Conservation (phyloP, 2,888 invertebrate species). For the Drosophila demipolita region DNA sequence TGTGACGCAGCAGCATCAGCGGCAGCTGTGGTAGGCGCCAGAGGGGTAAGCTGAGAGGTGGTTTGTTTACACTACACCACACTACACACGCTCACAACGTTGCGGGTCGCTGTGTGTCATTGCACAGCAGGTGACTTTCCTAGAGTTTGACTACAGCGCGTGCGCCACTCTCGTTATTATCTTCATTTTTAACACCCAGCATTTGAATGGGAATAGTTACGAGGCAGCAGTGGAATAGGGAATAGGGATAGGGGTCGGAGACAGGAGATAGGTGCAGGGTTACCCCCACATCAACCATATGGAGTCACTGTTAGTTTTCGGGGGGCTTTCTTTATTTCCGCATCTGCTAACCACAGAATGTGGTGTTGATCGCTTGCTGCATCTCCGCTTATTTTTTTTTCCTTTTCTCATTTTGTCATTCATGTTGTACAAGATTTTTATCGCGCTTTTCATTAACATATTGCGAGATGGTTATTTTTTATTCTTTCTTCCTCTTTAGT, state of each 20-base stretch:
- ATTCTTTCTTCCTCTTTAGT: constrained; percentile 21
- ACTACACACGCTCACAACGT: constrained; percentile 17
- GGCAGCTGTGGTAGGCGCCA: constrained; percentile 31
- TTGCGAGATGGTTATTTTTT: constrained; percentile 51
- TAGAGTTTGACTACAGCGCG: constrained; percentile 61
- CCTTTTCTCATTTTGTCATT: constrained; percentile 71
- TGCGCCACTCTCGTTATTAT: constrained; percentile 74
- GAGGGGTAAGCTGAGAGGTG: constrained; percentile 19
- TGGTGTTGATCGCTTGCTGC: constrained; percentile 64
- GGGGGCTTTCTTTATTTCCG: constrained; percentile 66
- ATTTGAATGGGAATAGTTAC: constrained; percentile 1
- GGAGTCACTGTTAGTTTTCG: constrained; percentile 33
- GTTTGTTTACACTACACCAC: constrained; percentile 55
- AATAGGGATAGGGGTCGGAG: neutral
- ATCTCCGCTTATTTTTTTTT: constrained; percentile 17
- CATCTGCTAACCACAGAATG: constrained; percentile 66
- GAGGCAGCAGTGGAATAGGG: neutral
- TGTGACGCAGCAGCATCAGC: neutral
- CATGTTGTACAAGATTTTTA: constrained; percentile 79
- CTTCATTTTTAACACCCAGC: constrained; percentile 80
- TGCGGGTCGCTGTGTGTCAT: constrained; percentile 45
- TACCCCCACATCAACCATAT: constrained; percentile 57
- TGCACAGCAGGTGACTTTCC: constrained; percentile 72
- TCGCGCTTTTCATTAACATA: constrained; percentile 79
- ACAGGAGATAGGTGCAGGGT: neutral